Evolutionary conservation across 2,113 vertebrate genomes (phyloP).

Genomic region (Falco punctatus): DNA sequence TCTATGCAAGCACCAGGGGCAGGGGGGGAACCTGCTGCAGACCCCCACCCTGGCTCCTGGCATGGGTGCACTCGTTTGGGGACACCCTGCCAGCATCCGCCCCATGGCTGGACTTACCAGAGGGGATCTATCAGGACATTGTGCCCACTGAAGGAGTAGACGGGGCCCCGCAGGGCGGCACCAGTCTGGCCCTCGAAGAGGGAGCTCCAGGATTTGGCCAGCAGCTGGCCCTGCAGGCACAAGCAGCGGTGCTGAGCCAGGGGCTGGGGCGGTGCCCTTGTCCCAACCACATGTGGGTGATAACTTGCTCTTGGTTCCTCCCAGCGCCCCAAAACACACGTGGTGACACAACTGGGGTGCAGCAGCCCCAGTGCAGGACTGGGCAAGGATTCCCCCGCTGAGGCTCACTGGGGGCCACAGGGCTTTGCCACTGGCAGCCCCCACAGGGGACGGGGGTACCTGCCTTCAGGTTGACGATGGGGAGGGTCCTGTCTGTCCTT

Average conservation of each 20-base stretch:
- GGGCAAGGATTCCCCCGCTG: accelerated
- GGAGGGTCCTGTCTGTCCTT: slow-evolving; percentile 53
- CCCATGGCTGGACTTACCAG: not conserved
- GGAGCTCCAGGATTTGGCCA: slow-evolving; percentile 64
- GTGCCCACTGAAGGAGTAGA: slow-evolving; percentile 58
- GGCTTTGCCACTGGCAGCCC: not conserved
- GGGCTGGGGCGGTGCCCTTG: accelerated
- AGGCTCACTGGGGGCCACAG: accelerated
- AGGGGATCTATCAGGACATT: slow-evolving; percentile 26
- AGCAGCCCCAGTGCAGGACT: accelerated
- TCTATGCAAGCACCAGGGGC: accelerated
- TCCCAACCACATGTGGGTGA: accelerated
- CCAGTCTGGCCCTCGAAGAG: slow-evolving; percentile 10
- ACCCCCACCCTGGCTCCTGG: accelerated
- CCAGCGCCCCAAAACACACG: not conserved
- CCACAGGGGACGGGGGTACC: not conserved
- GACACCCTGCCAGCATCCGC: accelerated
- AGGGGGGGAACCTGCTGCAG: not conserved
- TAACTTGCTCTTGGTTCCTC: accelerated
- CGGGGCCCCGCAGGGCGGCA: not conserved
- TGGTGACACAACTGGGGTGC: accelerated
- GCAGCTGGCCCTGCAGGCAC: slow-evolving; percentile 46
- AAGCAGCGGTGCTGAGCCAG: not conserved
- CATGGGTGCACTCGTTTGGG: accelerated
- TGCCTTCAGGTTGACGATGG: slow-evolving; percentile 71